Base-by-base conservation (phyloP, 1,140 invertebrate species). In the Oscheius sp. region DNA sequence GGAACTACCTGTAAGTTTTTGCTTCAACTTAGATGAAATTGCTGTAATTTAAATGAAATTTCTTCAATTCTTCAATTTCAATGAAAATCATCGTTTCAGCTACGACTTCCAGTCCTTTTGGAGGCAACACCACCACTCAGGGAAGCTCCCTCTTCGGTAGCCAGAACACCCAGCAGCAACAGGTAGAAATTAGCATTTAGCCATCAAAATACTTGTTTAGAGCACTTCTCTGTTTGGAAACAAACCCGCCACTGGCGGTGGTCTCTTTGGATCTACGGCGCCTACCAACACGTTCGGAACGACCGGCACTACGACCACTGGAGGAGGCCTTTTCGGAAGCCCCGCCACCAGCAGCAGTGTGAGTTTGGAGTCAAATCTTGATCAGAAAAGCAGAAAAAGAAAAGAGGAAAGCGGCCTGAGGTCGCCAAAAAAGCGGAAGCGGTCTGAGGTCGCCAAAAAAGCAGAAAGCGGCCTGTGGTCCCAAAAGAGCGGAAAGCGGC, bases 71-170 rank as follows among this genome's bases (percentile, higher is more conserved):
- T n/a, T n/a, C n/a, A n/a, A 42, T 35, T 31, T 20, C 67, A n/a
- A 18, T 42, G 7, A 23, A 7, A 61, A 65, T 15, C 55, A 63
- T 20, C 55, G 55, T 52, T 52, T 52, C 20, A 69, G 32, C 66
- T 7, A 55, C 64, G 1, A 73, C 71, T 32, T 58, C 67, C 20
- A 58, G 49, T 59, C 67, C 68, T 2, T 71, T 71, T 31, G 68
- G 68, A 42, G 68, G 38, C 2, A 20, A 13, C 35, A 31, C 35
- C 3, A 49, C 10, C 3, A 69, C 34, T 2, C 46, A 32, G 1
- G 68, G 58, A 28, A 42, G 36, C 4, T 45, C 34, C 15, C 29
- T 71, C 15, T 71, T 71, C 42, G 68, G 68, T 23, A 38, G 18
- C 3, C 46, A 49, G 18, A 61, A 59, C 18, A 55, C 15, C 49